phyloP scores from a whole-genome alignment of 2,797 vertebrate genomes.

The Diceros bicornis region DNA sequence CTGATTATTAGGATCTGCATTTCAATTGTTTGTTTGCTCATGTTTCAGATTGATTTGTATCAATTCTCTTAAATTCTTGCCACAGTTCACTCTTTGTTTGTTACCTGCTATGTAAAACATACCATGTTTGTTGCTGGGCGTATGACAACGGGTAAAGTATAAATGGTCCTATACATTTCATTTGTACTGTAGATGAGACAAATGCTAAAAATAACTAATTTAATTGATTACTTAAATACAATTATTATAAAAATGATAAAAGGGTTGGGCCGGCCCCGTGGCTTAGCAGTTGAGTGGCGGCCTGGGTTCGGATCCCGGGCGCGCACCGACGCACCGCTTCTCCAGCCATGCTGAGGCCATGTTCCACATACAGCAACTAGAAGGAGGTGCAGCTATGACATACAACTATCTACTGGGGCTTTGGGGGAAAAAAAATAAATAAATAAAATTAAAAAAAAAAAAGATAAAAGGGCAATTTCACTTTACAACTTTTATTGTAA shows the following conservation, averaged over 20 bases:
- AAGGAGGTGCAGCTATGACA: too few species aligned
- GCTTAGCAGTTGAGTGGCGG: too few species aligned
- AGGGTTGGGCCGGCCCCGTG: too few species aligned
- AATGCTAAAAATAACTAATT: not conserved
- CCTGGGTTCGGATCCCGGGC: too few species aligned
- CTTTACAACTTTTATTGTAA: slow-evolving; percentile 35
- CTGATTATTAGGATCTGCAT: not conserved
- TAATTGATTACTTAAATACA: not conserved
- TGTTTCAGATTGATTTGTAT: not conserved
- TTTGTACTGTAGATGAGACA: not conserved
- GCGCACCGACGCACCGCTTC: too few species aligned
- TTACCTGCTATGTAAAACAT: not conserved
- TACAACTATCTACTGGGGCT: too few species aligned
- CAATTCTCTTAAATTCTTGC: not conserved
- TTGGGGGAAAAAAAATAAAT: too few species aligned
- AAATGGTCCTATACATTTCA: not conserved
- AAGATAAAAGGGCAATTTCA: not conserved
- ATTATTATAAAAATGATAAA: not conserved
- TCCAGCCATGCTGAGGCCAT: too few species aligned
- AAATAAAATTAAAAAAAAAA: too few species aligned
- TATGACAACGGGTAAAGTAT: not conserved
- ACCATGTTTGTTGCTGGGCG: not conserved
- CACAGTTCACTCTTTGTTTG: not conserved
- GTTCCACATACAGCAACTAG: too few species aligned
- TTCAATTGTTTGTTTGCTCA: not conserved